Evolutionary conservation across 2,888 invertebrate species (phyloP), one percentile per base, ranked within the genome.

Genomic region (Merodon equestris): DNA sequence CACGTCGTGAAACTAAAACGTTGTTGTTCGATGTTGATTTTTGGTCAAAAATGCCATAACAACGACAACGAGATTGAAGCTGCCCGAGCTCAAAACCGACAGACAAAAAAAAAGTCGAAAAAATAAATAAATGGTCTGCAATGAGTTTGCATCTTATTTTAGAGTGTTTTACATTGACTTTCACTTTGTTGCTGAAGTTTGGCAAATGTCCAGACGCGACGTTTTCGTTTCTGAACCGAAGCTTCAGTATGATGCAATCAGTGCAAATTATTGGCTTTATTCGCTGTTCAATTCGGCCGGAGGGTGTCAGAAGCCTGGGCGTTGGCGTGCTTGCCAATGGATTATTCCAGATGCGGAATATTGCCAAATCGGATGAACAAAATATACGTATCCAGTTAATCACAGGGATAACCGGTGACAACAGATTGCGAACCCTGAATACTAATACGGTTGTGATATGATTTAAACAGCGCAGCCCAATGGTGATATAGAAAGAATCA

Each of bases 361-460:
- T 68, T 72, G 72, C 72, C 63, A 67, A 72, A 77, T 63, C 67
- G 27, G 45, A 27, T 18, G 56, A 57, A 56, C 17, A 48, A 56
- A 56, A 42, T 27, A 27, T 27, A 27, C 7, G 27, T 9, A 44
- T 1, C 19, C 48, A 12, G 3, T 19, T 17, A n/a, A 12, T 47
- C 12, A 3, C 15, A 27, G 27, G 27, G 27, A 27, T 27, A 27
- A 27, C 27, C 7, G 27, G 7, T 27, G 27, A 27, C 27, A 27
- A 27, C 27, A 27, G 27, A 27, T 27, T 27, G 27, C 27, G 2
- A 27, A 7, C 27, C 27, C 27, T 27, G 27, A 27, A 27, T 27
- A 27, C 27, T 27, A 27, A 27, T 27, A 27, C 27, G 27, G 7
- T 7, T 27, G 27, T 27, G 27, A 27, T 27, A 27, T 27, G 27